These are phyloP conservation scores for Brachycybe producta DNA, from an alignment of 2,888 invertebrate genomes.

Conservation along the genomic window DNA sequence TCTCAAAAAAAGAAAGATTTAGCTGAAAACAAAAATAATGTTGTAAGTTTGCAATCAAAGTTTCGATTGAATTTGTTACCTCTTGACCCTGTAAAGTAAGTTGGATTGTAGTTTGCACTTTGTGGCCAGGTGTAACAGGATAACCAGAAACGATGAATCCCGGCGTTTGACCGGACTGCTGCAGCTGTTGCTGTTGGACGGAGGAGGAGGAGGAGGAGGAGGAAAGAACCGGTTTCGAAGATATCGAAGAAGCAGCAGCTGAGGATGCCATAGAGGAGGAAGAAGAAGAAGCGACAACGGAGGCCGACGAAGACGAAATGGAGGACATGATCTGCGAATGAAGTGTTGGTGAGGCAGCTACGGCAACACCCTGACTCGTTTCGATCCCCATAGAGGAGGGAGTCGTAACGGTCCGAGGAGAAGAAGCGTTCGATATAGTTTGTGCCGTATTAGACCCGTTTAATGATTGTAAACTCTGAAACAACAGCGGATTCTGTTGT, in stretches of 20 bases:
- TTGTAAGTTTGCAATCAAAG: background rate
- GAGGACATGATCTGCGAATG: no score
- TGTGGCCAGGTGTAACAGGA: slow-evolving; percentile 20
- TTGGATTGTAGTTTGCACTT: slow-evolving; percentile 40
- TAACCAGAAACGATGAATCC: slow-evolving; percentile 8
- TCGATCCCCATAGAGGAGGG: no score
- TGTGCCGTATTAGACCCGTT: no score
- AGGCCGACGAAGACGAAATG: background rate
- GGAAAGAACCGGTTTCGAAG: slow-evolving; percentile 15
- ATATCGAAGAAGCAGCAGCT: slow-evolving; percentile 33
- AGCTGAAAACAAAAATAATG: background rate
- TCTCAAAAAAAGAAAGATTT: no score
- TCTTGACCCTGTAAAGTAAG: slow-evolving; percentile 59
- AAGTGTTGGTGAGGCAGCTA: no score
- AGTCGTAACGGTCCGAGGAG: slow-evolving; percentile 5
- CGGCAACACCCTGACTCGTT: no score
- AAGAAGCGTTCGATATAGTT: no score
- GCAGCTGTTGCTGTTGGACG: slow-evolving; percentile 23
- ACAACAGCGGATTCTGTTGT: slow-evolving; percentile 6
- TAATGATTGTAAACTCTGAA: slow-evolving; percentile 9
- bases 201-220: background rate
- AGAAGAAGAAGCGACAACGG: slow-evolving; percentile 32
- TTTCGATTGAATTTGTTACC: no score
- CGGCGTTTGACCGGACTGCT: slow-evolving; percentile 11
- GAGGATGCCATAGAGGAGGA: background rate